Conservation (phyloP, 2,888 invertebrate species). For the Cheilosia vernalis region DNA sequence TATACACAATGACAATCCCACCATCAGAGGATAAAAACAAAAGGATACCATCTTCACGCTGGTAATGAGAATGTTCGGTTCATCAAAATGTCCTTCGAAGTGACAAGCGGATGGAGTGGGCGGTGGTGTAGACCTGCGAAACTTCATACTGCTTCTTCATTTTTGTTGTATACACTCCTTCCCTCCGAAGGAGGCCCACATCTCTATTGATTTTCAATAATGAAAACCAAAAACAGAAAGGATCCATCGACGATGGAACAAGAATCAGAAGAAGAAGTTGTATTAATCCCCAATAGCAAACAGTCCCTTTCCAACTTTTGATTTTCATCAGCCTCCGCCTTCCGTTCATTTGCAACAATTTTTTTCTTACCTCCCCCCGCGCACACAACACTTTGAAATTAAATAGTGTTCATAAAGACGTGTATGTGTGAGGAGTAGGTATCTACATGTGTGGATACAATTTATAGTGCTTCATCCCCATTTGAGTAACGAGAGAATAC, state of each 20-base stretch:
- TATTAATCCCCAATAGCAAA: conserved; percentile 46
- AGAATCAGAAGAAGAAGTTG: conserved; percentile 29
- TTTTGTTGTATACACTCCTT: conserved; percentile 4
- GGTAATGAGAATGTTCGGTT: conserved; percentile 57
- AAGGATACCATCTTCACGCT: conserved; percentile 26
- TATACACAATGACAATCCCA: conserved; percentile 26
- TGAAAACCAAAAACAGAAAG: conserved; percentile 33
- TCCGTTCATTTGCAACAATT: conserved; percentile 53
- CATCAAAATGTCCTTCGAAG: conserved; percentile 63
- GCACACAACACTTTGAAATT: conserved; percentile 44
- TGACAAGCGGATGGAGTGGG: conserved; percentile 29
- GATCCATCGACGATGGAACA: conserved; percentile 38
- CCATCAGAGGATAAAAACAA: conserved; percentile 31
- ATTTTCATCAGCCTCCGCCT: conserved; percentile 45
- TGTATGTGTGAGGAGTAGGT: background rate
- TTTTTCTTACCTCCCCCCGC: conserved; percentile 20
- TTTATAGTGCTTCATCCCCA: conserved; percentile 62
- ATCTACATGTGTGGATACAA: conserved; percentile 24
- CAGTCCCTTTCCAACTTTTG: conserved; percentile 56
- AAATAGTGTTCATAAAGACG: conserved; percentile 20
- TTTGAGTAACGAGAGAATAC: conserved; percentile 43
- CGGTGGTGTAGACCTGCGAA: conserved; percentile 1
- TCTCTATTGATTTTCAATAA: conserved; percentile 70
- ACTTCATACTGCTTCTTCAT: background rate
- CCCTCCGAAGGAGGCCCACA: conserved; percentile 1